Evolutionary conservation across 2,888 invertebrate species (phyloP).

Genomic region (Acronicta psi): DNA sequence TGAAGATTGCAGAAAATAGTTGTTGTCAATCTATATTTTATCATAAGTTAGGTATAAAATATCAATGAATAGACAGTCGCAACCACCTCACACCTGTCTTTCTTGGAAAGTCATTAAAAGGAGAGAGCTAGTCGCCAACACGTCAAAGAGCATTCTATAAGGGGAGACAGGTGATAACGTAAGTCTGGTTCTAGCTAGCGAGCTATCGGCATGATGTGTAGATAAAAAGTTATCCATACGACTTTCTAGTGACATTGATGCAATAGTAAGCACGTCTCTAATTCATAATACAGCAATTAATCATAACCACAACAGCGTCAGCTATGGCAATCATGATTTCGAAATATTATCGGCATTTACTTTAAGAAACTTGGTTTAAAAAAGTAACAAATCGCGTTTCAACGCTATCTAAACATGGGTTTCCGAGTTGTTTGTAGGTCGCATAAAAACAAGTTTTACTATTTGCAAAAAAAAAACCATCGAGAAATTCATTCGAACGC

Average conservation of each 20-base stretch:
- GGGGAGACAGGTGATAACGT: conserved; percentile 77
- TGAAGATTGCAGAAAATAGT: not conserved
- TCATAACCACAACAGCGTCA: conserved; percentile 31
- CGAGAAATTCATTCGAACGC: conserved; percentile 65
- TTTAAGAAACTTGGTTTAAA: conserved; percentile 25
- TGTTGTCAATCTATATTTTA: too few relatives aligned
- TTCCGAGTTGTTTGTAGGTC: conserved; percentile 62
- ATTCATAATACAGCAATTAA: conserved; percentile 43
- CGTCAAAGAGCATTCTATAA: conserved; percentile 63
- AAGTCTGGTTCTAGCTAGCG: conserved; percentile 65
- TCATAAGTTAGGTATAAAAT: conserved; percentile 13
- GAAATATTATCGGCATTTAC: conserved; percentile 46
- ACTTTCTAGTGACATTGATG: conserved; percentile 79
- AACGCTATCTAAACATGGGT: conserved; percentile 56
- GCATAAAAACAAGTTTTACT: conserved; percentile 67
- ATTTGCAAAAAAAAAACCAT: conserved; percentile 67
- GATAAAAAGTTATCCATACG: conserved; percentile 73
- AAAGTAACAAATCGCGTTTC: conserved; percentile 36
- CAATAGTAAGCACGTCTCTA: conserved; percentile 53
- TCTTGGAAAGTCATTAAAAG: conserved; percentile 70
- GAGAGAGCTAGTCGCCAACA: conserved; percentile 78
- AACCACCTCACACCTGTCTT: conserved; percentile 55
- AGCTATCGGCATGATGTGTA: conserved; percentile 59
- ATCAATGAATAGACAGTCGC: conserved; percentile 29
- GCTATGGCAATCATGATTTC: conserved; percentile 44